Evolutionary conservation across 2,888 invertebrate genomes (phyloP), one percentile per base, ranked within the genome.

Genomic region (Tridacna gigas): DNA sequence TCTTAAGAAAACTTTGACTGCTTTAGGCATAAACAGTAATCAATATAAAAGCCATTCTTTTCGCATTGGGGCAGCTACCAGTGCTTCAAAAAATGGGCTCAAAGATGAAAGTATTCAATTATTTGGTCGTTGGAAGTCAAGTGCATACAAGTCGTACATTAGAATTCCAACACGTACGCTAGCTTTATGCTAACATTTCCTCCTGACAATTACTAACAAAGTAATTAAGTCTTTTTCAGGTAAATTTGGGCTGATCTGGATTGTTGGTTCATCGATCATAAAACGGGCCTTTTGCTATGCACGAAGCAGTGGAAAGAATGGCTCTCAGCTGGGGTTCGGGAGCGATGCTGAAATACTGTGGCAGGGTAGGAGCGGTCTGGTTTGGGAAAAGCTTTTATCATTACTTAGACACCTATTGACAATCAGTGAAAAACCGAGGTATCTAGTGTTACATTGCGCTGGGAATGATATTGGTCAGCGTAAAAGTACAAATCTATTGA

Each of bases 211-310:
- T 13, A 15, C 15, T 60, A n/a, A n/a, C n/a, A n/a, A n/a, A n/a
- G n/a, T n/a, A n/a, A n/a, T n/a, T n/a, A n/a, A n/a, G n/a, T n/a
- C 25, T 25, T 22, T 25, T 65, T 25, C 65, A 65, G 65, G 26
- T 65, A 65, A 65, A 4, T 13, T 11, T 13, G 65, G 13, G 5
- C 26, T 65, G 2, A 25, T 65, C 13, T 65, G 12, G 65, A 65
- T 65, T 65, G 65, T 65, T 25, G 71, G 71, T 1, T 71, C 48
- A 2, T 47, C 71, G 12, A 45, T 71, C 20, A n/a, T 71, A 47
- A 71, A 71, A 25, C 7, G 48, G 7, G 71, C 45, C 7, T 71
- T 47, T n/a, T 25, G n/a, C 25, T n/a, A 48, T 20, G 71, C 71
- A 7, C 47, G 71, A n/a, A 37, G 13, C 9, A 7, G 22, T 3